These are phyloP conservation scores for Apogon hyalosoma DNA, from an alignment of 2,797 vertebrate species.

Conservation along the genomic window DNA sequence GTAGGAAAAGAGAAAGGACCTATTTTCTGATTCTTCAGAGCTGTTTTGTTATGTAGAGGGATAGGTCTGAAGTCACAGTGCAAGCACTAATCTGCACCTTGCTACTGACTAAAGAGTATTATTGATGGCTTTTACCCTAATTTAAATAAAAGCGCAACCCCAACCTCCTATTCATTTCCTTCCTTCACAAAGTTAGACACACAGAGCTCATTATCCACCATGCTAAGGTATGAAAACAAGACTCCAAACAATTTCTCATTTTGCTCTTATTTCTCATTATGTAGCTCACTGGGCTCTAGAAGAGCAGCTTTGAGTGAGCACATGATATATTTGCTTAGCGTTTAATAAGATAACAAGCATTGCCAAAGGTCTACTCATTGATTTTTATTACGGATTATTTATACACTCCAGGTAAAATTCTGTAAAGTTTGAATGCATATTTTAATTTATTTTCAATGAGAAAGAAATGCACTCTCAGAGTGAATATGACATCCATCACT, in stretches of 20 bases:
- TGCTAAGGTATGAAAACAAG: slow-evolving; percentile 34
- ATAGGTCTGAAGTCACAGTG: slow-evolving; percentile 54
- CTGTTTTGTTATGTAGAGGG: slow-evolving; percentile 66
- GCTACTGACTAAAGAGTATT: slow-evolving; percentile 67
- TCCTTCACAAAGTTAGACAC: slow-evolving; percentile 48
- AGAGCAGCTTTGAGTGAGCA: slow-evolving; percentile 44
- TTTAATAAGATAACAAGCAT: slow-evolving; percentile 72
- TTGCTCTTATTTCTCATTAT: slow-evolving; percentile 66
- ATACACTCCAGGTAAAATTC: slow-evolving; percentile 54
- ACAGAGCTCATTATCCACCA: slow-evolving; percentile 74
- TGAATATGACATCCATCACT: slow-evolving; percentile 70
- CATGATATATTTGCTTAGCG: slow-evolving; percentile 68
- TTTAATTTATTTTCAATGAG: slow-evolving; percentile 58
- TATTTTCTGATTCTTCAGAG: slow-evolving; percentile 71
- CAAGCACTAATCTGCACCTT: slow-evolving; percentile 71
- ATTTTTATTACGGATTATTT: slow-evolving; percentile 65
- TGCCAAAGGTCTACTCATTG: slow-evolving; percentile 72
- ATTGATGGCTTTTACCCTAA: slow-evolving; percentile 74
- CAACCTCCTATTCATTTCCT: slow-evolving; percentile 39
- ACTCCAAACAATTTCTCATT: slow-evolving; percentile 60
- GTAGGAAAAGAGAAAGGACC: slow-evolving; percentile 67
- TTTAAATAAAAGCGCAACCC: slow-evolving; percentile 62
- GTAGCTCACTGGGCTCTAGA: slow-evolving; percentile 59
- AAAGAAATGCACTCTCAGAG: slow-evolving; percentile 53
- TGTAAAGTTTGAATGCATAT: slow-evolving; percentile 60